Conservation (phyloP, 2,797 vertebrate genomes). For the Myiotriccus ornatus region DNA sequence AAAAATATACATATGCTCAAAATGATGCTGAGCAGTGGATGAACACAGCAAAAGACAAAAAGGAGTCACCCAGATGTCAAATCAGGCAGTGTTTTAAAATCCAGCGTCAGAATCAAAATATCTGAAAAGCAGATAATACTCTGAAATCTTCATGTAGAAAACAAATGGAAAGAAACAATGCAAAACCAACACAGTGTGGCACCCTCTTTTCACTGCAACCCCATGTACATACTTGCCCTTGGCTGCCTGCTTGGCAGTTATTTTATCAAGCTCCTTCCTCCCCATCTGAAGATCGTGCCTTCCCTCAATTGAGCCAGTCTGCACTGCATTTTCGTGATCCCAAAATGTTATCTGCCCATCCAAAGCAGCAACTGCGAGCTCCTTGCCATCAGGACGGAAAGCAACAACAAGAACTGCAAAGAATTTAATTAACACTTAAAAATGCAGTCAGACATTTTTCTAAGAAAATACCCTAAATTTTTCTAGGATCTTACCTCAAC, state of each 20-base stretch:
- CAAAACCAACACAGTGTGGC: background rate
- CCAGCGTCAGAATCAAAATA: background rate
- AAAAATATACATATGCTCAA: background rate
- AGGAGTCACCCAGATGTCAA: background rate
- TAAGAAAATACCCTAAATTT: background rate
- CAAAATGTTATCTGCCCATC: constrained; percentile 93
- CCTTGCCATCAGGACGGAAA: constrained; percentile 89
- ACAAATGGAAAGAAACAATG: background rate
- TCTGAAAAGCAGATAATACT: background rate
- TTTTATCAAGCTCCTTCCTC: constrained; percentile 91
- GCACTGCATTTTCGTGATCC: constrained; percentile 84
- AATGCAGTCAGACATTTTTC: background rate
- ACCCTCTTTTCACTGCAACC: no score
- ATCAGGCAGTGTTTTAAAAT: background rate
- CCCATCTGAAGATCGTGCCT: constrained; percentile 90
- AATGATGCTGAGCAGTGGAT: background rate
- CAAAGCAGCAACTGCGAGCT: constrained; percentile 89
- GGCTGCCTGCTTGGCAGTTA: constrained; percentile 91
- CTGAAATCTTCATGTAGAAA: background rate
- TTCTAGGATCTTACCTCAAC: background rate
- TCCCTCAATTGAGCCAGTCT: constrained; percentile 86
- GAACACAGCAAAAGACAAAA: background rate
- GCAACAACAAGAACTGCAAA: constrained; percentile 83
- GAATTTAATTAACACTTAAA: background rate
- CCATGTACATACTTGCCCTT: constrained; percentile 90